A percentile compares a stretch with the other conserved stretches of the same genome.
These are phyloP conservation scores for Cynodonichthys magdalenae DNA, from an alignment of 2,797 vertebrate species.

Conservation along the genomic window DNA sequence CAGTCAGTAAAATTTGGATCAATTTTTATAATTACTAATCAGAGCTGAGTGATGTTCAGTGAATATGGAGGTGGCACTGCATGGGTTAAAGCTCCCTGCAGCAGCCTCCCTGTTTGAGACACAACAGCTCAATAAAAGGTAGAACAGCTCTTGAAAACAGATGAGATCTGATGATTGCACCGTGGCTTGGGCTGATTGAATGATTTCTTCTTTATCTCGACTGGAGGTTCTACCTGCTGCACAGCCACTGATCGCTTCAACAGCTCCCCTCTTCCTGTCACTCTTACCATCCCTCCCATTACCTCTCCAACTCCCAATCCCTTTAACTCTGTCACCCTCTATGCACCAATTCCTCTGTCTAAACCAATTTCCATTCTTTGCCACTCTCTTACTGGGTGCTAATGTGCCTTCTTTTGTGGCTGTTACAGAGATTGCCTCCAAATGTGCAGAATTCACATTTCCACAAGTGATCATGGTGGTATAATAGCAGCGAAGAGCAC, in stretches of 20 bases:
- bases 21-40: neutral
- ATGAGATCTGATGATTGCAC: conserved; percentile 84
- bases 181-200: conserved; percentile 75
- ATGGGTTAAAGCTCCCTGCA: conserved; percentile 61
- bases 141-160: conserved; percentile 83
- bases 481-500: conserved; percentile 29
- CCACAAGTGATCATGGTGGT: conserved; percentile 32
- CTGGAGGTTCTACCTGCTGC: conserved; percentile 67
- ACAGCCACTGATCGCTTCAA: conserved; percentile 32
- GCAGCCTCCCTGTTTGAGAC: conserved; percentile 68
- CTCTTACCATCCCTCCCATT: conserved; percentile 45
- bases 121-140: conserved; percentile 83
- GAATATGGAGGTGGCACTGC: conserved; percentile 22
- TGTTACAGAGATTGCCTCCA: conserved; percentile 53
- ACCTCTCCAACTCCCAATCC: conserved; percentile 34
- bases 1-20: neutral
- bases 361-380: conserved; percentile 41
- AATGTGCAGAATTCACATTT: conserved; percentile 54
- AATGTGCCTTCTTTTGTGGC: conserved; percentile 47
- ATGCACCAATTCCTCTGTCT: conserved; percentile 57
- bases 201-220: conserved; percentile 83
- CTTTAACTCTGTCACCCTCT: conserved; percentile 54
- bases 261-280: conserved; percentile 51
- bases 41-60: neutral
- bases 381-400: conserved; percentile 25